A percentile compares a stretch with the other conserved stretches of the same genome.
These are phyloP conservation scores for Brachymystax lenok DNA, from an alignment of 2,797 vertebrate genomes.

Conservation along the genomic window DNA sequence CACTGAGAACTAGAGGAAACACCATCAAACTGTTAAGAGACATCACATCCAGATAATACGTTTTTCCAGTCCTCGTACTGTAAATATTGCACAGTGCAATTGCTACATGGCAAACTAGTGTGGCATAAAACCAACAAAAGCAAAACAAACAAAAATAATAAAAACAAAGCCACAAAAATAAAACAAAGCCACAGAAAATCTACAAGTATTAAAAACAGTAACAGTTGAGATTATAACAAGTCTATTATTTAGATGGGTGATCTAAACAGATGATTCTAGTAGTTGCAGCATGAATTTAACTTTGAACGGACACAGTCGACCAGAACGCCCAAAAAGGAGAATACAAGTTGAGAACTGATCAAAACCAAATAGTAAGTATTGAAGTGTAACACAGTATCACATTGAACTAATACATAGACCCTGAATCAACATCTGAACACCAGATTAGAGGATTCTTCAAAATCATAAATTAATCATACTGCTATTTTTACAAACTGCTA, in stretches of 20 bases:
- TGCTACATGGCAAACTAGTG: conserved; percentile 99
- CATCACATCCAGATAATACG: conserved; percentile 97
- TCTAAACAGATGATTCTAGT: conserved; percentile 89
- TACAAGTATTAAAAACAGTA: conserved; percentile 91
- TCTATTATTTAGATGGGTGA: conserved; percentile 83
- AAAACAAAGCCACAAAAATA: conserved; percentile 77
- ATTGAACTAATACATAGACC: conserved; percentile 86
- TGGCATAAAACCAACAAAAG: conserved; percentile 92
- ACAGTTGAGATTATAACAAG: conserved; percentile 89
- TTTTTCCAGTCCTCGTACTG: conserved; percentile 98
- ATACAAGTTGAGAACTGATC: conserved; percentile 62
- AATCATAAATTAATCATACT: conserved; percentile 68
- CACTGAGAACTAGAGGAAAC: conserved; percentile 99
- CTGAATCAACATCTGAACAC: conserved; percentile 86
- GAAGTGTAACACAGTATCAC: conserved; percentile 87
- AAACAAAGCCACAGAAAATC: conserved; percentile 81
- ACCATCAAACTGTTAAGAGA: conserved; percentile 99
- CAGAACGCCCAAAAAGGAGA: conserved; percentile 61
- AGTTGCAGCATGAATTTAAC: conserved; percentile 97
- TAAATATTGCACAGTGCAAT: conserved; percentile 99
- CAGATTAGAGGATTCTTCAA: conserved; percentile 72
- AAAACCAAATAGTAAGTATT: conserved; percentile 64
- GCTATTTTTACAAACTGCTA: conserved; percentile 60
- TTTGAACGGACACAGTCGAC: conserved; percentile 80
- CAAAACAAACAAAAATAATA: conserved; percentile 71